Percentiles rank a stretch among this genome's conserved stretches.
Evolutionary conservation across 2,113 vertebrate genomes (phyloP).

Genomic region (Motacilla alba): DNA sequence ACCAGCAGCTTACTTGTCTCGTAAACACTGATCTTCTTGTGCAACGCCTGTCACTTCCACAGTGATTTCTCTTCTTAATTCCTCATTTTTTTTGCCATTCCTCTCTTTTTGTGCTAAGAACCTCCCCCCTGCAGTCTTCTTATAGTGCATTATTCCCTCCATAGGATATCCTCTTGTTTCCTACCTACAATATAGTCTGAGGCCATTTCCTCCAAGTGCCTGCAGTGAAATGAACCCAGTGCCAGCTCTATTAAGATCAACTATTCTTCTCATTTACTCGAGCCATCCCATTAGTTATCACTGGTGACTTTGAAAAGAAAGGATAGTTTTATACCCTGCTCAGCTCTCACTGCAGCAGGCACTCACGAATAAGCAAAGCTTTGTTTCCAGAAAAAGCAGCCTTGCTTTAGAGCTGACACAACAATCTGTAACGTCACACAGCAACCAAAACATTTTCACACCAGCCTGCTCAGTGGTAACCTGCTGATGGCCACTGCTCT

Average conservation of each 20-base stretch:
- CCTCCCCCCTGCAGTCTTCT: background rate
- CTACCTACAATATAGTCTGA: background rate
- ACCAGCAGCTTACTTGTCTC: background rate
- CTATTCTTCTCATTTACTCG: conserved; percentile 44
- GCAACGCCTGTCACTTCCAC: background rate
- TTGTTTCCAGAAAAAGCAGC: conserved; percentile 49
- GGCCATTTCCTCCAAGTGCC: conserved; percentile 10
- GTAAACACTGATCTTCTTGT: background rate
- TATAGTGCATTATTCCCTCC: background rate
- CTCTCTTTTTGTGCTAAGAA: background rate
- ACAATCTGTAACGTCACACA: conserved; percentile 16
- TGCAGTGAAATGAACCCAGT: conserved; percentile 25
- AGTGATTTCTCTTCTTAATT: background rate
- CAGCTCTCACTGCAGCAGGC: conserved; percentile 64
- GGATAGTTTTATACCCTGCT: conserved; percentile 57
- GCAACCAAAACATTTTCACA: background rate
- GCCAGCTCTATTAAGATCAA: conserved; percentile 50
- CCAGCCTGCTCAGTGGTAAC: background rate
- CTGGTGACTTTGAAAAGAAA: conserved; percentile 47
- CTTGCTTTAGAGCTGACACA: conserved; percentile 41
- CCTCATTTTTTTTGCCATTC: background rate
- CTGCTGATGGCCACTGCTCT: background rate
- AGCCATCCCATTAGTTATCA: conserved; percentile 56
- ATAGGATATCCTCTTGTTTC: background rate
- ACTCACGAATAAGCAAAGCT: conserved; percentile 32